Percentiles rank a stretch among this genome's conserved stretches.
These are phyloP conservation scores for Heteromormyrus szaboi DNA, from an alignment of 2,797 vertebrate genomes.

Conservation along the genomic window DNA sequence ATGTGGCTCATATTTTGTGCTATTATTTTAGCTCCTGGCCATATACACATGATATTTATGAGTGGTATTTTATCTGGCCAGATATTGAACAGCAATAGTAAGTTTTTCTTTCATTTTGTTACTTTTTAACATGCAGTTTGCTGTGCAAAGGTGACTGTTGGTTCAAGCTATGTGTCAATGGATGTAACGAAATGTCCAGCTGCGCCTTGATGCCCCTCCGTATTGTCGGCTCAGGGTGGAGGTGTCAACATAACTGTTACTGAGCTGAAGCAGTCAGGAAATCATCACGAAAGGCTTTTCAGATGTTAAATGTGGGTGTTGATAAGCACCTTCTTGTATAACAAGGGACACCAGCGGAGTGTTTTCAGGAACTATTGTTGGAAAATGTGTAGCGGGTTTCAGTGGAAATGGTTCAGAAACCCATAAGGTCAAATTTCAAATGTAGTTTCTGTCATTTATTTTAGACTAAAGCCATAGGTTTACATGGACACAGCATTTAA, in stretches of 20 bases:
- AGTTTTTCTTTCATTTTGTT: slow-evolving; percentile 15
- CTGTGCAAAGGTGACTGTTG: slow-evolving; percentile 13
- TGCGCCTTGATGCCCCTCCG: background rate
- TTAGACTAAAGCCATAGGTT: background rate
- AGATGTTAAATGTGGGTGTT: slow-evolving; percentile 19
- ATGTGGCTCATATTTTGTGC: background rate
- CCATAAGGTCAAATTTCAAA: background rate
- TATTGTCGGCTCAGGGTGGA: background rate
- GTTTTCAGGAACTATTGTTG: background rate
- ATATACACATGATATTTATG: background rate
- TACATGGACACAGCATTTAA: background rate
- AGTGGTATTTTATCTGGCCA: background rate
- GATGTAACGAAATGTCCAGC: background rate
- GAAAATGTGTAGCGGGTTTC: background rate
- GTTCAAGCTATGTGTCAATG: slow-evolving; percentile 10
- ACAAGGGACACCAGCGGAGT: background rate
- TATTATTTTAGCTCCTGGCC: background rate
- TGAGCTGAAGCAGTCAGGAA: slow-evolving; percentile 1
- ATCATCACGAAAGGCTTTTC: background rate
- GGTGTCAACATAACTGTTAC: slow-evolving; percentile 9
- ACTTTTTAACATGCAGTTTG: slow-evolving; percentile 21
- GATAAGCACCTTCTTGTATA: slow-evolving; percentile 12
- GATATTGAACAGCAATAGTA: background rate
- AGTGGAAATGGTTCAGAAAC: background rate
- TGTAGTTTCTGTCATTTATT: slow-evolving; percentile 15